phyloP scores from a whole-genome alignment of 2,888 invertebrate genomes.

The Tetrapedia diversipes region DNA sequence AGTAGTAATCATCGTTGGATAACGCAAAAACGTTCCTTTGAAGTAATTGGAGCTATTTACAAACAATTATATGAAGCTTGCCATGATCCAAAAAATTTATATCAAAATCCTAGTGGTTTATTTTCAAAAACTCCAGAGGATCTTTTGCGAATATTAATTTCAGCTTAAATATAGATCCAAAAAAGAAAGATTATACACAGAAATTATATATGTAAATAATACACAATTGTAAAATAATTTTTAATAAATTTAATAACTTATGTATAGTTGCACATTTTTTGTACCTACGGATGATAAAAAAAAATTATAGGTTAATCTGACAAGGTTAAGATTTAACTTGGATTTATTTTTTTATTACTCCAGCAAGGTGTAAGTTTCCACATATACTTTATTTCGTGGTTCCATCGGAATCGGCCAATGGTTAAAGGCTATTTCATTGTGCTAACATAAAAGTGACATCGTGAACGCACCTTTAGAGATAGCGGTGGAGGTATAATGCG shows the following conservation, averaged over 20 bases:
- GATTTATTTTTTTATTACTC: conserved; percentile 1
- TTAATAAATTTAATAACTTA: conserved; percentile 49
- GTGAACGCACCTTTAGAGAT: conserved; percentile 46
- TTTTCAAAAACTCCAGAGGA: conserved; percentile 91
- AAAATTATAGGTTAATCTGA: background rate
- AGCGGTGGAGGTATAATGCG: conserved; percentile 31
- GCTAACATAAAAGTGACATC: background rate
- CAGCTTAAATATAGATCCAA: conserved; percentile 65
- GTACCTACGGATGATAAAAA: background rate
- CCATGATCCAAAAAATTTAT: conserved; percentile 90
- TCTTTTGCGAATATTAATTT: conserved; percentile 84
- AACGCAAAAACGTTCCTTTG: conserved; percentile 91
- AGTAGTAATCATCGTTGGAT: conserved; percentile 89
- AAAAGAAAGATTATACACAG: background rate
- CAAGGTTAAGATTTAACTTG: background rate
- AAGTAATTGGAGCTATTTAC: conserved; percentile 94
- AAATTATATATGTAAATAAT: conserved; percentile 32
- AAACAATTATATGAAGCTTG: conserved; percentile 92
- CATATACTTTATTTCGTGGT: background rate
- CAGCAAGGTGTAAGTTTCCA: background rate
- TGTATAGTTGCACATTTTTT: background rate
- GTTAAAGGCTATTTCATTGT: background rate
- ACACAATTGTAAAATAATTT: conserved; percentile 45
- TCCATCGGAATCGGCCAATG: conserved; percentile 31
- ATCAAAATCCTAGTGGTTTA: conserved; percentile 88